Percentiles rank a stretch among this genome's conserved stretches.
Evolutionary conservation across 92 coral and sea anemone genomes (phyloP).

Genomic region (Muricea muricata): DNA sequence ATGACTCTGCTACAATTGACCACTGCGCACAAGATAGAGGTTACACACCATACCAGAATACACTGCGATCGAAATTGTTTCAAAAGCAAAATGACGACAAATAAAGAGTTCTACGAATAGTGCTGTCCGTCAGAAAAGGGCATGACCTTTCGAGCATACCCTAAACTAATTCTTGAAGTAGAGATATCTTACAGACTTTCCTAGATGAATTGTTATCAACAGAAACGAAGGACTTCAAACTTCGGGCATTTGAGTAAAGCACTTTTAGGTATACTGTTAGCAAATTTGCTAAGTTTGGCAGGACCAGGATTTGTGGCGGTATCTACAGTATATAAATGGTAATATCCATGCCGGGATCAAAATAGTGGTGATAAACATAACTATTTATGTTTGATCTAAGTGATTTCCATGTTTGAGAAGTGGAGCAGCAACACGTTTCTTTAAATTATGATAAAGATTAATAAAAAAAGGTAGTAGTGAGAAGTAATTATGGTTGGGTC

Average conservation of each 20-base stretch:
- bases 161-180: conserved; percentile 4
- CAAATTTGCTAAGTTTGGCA: background rate
- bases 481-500: too few species aligned
- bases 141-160: too few species aligned
- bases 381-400: conserved; percentile 1
- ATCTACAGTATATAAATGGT: conserved; percentile 10
- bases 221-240: background rate
- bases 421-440: background rate
- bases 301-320: conserved; percentile 16
- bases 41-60: too few species aligned
- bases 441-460: background rate
- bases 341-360: conserved; percentile 1
- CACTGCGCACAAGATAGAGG: too few species aligned
- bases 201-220: background rate
- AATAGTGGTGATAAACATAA: background rate
- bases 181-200: conserved; percentile 1
- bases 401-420: background rate
- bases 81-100: too few species aligned
- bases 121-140: too few species aligned
- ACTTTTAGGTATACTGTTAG: background rate
- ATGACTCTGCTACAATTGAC: too few species aligned
- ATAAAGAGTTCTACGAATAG: too few species aligned
- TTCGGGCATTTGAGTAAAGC: background rate
- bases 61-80: too few species aligned
- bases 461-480: background rate